phyloP scores from a whole-genome alignment of 2,797 vertebrate genomes.

The Pelochelys cantorii region DNA sequence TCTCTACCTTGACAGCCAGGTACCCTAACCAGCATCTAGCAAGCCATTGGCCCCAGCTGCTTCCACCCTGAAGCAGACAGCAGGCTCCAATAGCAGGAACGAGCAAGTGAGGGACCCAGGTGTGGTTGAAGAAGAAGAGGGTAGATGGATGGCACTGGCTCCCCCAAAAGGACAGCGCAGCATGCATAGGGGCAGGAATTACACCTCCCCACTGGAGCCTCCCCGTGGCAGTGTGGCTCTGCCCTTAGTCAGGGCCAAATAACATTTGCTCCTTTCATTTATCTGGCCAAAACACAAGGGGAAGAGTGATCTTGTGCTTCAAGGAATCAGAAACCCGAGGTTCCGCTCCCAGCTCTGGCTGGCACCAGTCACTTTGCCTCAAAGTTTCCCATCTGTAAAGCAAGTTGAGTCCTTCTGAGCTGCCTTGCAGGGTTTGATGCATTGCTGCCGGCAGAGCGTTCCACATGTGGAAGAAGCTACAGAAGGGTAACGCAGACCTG shows the following conservation, averaged over 20 bases:
- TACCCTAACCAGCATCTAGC: neutral
- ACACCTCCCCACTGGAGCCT: neutral
- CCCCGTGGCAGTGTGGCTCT: neutral
- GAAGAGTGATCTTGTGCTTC: neutral
- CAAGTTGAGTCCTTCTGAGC: no score
- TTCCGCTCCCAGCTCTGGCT: neutral
- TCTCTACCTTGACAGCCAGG: neutral
- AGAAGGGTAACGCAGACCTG: neutral
- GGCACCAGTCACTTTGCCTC: neutral
- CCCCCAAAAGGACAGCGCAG: neutral
- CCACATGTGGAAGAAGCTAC: neutral
- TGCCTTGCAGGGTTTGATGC: neutral
- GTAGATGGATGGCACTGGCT: neutral
- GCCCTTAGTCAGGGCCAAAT: neutral
- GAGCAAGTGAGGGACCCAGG: neutral
- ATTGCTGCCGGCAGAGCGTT: neutral
- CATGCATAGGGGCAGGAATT: neutral
- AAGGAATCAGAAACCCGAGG: neutral
- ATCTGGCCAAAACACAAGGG: neutral
- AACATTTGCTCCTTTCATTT: neutral
- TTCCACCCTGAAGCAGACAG: neutral
- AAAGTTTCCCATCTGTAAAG: neutral
- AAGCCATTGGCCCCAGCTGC: neutral
- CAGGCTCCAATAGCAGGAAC: neutral
- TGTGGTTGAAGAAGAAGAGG: neutral